Evolutionary conservation across 2,888 invertebrate genomes (phyloP).

Genomic region (Siphlonurus alternatus): DNA sequence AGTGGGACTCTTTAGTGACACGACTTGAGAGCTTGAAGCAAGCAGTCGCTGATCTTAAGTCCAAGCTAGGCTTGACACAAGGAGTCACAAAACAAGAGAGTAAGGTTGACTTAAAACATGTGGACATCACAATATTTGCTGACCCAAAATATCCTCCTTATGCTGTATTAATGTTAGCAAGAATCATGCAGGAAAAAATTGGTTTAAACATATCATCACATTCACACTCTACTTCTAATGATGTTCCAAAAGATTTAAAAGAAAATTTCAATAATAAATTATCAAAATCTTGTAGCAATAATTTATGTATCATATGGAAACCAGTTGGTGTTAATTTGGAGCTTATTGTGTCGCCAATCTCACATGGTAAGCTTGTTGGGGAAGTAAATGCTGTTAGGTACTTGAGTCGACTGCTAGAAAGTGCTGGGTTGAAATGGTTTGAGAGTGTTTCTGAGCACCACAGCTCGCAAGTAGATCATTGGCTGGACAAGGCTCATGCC

Average conservation of each 20-base stretch:
- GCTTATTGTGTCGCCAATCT: slow-evolving; percentile 16
- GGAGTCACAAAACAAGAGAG: background rate
- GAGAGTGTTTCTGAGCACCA: slow-evolving; percentile 20
- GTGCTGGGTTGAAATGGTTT: slow-evolving; percentile 18
- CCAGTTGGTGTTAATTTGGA: slow-evolving; percentile 20
- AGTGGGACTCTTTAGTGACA: background rate
- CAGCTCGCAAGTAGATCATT: slow-evolving; percentile 21
- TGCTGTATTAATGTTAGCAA: slow-evolving; percentile 21
- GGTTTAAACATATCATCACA: slow-evolving; percentile 17
- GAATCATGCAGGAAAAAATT: slow-evolving; percentile 17
- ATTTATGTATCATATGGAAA: slow-evolving; percentile 21
- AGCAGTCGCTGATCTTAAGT: background rate
- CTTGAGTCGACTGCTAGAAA: slow-evolving; percentile 23
- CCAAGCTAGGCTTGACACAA: background rate
- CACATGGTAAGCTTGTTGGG: slow-evolving; percentile 19
- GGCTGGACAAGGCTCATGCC: slow-evolving; percentile 20
- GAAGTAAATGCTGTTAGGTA: slow-evolving; percentile 24
- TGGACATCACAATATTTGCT: slow-evolving; percentile 21
- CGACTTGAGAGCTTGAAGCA: background rate
- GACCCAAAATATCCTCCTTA: slow-evolving; percentile 23
- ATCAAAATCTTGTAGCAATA: slow-evolving; percentile 4
- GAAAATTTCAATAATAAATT: slow-evolving; percentile 15
- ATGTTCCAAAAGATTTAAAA: slow-evolving; percentile 13
- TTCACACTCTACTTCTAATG: slow-evolving; percentile 21
- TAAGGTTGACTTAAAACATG: background rate